Conservation (phyloP, 2,888 invertebrate genomes). For the Geophilus truncorum region DNA sequence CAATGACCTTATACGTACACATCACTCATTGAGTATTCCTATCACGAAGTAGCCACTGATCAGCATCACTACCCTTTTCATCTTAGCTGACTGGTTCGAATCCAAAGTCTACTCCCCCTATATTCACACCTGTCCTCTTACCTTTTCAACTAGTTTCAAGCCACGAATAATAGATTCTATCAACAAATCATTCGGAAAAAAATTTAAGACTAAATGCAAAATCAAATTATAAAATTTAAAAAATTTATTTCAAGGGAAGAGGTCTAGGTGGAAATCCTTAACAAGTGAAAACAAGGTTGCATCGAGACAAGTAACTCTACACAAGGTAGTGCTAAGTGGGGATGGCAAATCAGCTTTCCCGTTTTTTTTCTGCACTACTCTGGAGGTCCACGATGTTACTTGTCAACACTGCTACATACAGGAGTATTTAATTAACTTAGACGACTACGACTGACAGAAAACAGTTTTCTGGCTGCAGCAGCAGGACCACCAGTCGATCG, state of each 20-base stretch:
- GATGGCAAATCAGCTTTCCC: constrained; percentile 10
- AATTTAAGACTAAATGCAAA: neutral
- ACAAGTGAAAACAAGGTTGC: too few relatives aligned
- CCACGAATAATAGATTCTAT: neutral
- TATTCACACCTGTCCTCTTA: constrained; percentile 3
- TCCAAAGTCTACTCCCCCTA: neutral
- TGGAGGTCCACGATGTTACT: constrained; percentile 18
- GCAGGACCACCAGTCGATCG: neutral
- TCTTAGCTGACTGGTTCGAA: neutral
- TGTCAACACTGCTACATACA: neutral
- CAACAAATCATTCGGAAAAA: neutral
- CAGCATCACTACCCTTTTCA: constrained; percentile 17
- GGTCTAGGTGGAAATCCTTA: too few relatives aligned
- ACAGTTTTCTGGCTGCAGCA: neutral
- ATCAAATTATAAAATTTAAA: neutral
- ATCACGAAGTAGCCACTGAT: constrained; percentile 19
- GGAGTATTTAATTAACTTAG: neutral
- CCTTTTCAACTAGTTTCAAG: constrained; percentile 1
- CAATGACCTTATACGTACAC: neutral
- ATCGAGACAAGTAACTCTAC: too few relatives aligned
- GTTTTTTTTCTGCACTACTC: neutral
- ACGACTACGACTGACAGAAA: neutral
- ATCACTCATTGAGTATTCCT: constrained; percentile 7
- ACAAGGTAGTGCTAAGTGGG: neutral
- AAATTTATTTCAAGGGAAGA: neutral